A percentile compares a stretch with the other conserved stretches of the same genome.
phyloP scores from a whole-genome alignment of 2,797 vertebrate species.

The Halcyon badia region DNA sequence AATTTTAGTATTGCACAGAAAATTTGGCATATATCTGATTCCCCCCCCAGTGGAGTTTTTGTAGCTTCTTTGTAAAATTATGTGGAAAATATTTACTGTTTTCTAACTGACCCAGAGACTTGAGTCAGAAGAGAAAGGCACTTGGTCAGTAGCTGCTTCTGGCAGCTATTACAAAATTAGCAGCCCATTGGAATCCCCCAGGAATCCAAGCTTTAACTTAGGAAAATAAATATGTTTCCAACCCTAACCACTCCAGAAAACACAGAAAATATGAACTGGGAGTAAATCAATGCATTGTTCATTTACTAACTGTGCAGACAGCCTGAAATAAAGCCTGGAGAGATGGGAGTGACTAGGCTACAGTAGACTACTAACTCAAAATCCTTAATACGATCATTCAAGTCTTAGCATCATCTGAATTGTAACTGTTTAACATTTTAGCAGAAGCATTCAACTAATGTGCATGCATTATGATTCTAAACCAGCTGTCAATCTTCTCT shows the following conservation, averaged over 20 bases:
- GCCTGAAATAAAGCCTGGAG: slow-evolving; percentile 25
- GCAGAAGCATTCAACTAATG: background rate
- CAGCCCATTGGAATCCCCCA: slow-evolving; percentile 26
- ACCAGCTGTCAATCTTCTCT: background rate
- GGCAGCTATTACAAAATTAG: slow-evolving; percentile 23
- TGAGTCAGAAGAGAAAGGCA: background rate
- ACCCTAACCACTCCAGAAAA: slow-evolving; percentile 18
- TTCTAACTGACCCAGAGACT: background rate
- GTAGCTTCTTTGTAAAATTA: background rate
- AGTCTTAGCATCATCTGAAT: background rate
- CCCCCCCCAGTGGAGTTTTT: background rate
- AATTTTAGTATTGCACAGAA: background rate
- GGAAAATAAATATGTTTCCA: slow-evolving; percentile 51
- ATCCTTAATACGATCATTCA: background rate
- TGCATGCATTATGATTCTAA: background rate
- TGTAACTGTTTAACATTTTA: slow-evolving; percentile 33
- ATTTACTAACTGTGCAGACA: background rate
- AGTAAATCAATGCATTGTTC: slow-evolving; percentile 19
- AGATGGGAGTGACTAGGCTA: background rate
- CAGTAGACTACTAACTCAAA: background rate
- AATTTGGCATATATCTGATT: background rate
- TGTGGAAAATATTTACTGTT: background rate
- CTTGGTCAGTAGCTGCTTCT: slow-evolving; percentile 51
- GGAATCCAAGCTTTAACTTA: slow-evolving; percentile 7
- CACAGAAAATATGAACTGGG: background rate